Conservation (phyloP, 2,113 vertebrate genomes). For the Alligator sinensis region DNA sequence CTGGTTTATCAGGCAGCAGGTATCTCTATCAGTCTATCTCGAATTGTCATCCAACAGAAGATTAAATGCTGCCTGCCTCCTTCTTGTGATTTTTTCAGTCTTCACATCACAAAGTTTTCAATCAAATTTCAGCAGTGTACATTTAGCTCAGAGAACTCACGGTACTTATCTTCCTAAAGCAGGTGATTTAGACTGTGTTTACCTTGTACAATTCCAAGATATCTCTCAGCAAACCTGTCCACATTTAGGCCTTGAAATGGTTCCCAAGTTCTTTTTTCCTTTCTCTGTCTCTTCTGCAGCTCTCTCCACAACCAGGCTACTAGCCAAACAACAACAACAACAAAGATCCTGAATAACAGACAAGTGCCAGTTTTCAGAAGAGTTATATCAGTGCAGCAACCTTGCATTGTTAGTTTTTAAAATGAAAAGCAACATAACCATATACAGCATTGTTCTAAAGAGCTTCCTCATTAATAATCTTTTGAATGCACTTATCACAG, state of each 20-base stretch:
- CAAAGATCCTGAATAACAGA: not conserved
- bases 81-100: constrained; percentile 77
- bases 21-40: constrained; percentile 77
- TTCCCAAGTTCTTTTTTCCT: constrained; percentile 3
- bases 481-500: constrained; percentile 18
- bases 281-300: not conserved
- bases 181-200: constrained; percentile 75
- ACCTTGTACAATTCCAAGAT: constrained; percentile 57
- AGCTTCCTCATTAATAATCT: constrained; percentile 45
- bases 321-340: not conserved
- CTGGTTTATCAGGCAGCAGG: constrained; percentile 75
- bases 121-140: constrained; percentile 74
- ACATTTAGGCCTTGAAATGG: constrained; percentile 47
- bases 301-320: not conserved
- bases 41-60: constrained; percentile 78
- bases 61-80: constrained; percentile 72
- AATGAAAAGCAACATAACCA: fast-evolving
- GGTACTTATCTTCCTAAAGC: constrained; percentile 76
- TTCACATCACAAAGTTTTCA: constrained; percentile 78
- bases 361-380: constrained; percentile 11
- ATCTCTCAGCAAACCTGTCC: constrained; percentile 57
- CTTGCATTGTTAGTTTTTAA: constrained; percentile 18
- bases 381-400: not conserved
- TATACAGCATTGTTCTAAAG: not conserved
- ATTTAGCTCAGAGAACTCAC: constrained; percentile 66